These are phyloP conservation scores for Oppia nitens DNA, from an alignment of 1,140 invertebrate species.

Conservation along the genomic window DNA sequence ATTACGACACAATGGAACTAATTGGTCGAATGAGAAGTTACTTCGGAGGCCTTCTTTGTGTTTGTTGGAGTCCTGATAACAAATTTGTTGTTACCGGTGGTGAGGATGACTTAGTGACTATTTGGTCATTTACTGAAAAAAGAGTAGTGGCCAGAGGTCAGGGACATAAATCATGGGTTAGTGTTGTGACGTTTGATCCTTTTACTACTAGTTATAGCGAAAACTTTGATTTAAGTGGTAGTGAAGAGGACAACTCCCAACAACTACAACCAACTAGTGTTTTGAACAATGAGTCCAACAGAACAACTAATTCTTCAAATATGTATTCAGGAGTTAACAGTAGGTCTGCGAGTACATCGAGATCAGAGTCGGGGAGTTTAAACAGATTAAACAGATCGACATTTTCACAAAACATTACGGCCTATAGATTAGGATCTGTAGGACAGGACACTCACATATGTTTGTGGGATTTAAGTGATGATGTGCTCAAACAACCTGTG, in stretches of 20 bases:
- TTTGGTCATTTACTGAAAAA: slow-evolving; percentile 87
- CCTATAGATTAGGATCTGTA: slow-evolving; percentile 84
- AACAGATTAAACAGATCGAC: neutral
- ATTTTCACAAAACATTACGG: slow-evolving; percentile 28
- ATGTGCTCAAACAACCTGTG: slow-evolving; percentile 46
- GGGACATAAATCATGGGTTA: slow-evolving; percentile 86
- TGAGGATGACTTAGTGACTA: slow-evolving; percentile 93
- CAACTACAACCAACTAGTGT: neutral
- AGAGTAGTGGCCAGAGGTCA: slow-evolving; percentile 87
- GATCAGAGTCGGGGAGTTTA: neutral
- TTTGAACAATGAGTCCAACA: neutral
- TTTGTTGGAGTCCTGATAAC: slow-evolving; percentile 94
- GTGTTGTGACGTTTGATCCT: slow-evolving; percentile 89
- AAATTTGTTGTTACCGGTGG: slow-evolving; percentile 90
- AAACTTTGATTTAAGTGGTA: slow-evolving; percentile 23
- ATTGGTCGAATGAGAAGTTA: slow-evolving; percentile 78
- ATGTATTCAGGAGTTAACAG: neutral
- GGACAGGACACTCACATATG: slow-evolving; percentile 96
- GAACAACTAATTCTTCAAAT: slow-evolving; percentile 4
- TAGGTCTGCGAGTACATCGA: neutral
- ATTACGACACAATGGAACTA: slow-evolving; percentile 92
- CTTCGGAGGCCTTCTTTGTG: slow-evolving; percentile 83
- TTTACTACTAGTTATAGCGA: slow-evolving; percentile 50
- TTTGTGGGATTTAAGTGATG: slow-evolving; percentile 92
- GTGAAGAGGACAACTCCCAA: slow-evolving; percentile 24